A percentile compares a stretch with the other conserved stretches of the same genome.
Evolutionary conservation across 1,140 invertebrate species (phyloP).

Genomic region (Bombus ignitus): DNA sequence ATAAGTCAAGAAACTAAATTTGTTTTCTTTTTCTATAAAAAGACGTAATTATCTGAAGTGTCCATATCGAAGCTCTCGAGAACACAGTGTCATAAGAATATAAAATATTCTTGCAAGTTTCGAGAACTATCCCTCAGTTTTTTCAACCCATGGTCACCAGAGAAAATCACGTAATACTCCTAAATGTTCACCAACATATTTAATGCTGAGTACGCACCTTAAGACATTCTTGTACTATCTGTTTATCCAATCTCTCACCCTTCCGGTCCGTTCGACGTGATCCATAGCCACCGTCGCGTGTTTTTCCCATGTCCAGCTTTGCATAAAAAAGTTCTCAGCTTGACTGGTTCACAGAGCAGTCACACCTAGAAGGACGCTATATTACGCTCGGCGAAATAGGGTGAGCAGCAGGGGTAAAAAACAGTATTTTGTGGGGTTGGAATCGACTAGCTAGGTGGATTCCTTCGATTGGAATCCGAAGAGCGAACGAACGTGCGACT

Average conservation of each 20-base stretch:
- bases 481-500: constrained; percentile 31
- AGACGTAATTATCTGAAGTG: neutral
- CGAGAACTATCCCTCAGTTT: no score
- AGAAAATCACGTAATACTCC: no score
- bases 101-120: neutral
- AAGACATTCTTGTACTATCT: no score
- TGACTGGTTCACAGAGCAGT: constrained; percentile 71
- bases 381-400: constrained; percentile 12
- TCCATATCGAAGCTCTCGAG: no score
- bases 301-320: constrained; percentile 83
- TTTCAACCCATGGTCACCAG: no score
- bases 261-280: neutral
- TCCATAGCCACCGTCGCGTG: neutral
- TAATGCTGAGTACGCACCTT: no score
- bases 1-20: no score
- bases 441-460: constrained; percentile 56
- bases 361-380: constrained; percentile 10
- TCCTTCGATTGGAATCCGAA: constrained; percentile 46
- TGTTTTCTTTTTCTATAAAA: no score
- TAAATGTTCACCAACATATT: no score
- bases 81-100: no score
- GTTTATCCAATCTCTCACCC: neutral
- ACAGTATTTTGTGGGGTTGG: constrained; percentile 34
- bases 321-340: constrained; percentile 82
- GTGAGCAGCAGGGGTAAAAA: constrained; percentile 41